Evolutionary conservation across 2,888 invertebrate species (phyloP).

Genomic region (Disparrhopalites patrizii): DNA sequence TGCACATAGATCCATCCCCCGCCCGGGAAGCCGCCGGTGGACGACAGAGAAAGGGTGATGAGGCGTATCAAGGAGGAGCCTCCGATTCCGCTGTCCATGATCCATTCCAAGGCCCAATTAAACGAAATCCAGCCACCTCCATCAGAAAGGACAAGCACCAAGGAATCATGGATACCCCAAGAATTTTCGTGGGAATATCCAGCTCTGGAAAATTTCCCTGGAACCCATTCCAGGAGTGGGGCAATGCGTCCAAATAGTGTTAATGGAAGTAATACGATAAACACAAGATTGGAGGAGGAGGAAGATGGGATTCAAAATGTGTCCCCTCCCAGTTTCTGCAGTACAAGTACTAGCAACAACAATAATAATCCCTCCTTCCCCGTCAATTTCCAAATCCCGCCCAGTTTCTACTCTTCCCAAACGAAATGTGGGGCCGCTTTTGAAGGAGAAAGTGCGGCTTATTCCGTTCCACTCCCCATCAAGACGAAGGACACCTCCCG

Average conservation of each 20-base stretch:
- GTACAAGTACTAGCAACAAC: too few relatives aligned
- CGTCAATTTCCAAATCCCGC: neutral
- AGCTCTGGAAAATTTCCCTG: neutral
- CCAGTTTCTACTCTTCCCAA: too few relatives aligned
- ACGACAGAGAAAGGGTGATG: neutral
- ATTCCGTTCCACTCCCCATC: neutral
- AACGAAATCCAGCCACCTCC: neutral
- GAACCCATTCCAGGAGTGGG: neutral
- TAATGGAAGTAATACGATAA: neutral
- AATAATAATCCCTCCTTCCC: too few relatives aligned
- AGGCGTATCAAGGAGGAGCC: conserved; percentile 12
- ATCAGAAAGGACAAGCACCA: neutral
- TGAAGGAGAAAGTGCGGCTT: neutral
- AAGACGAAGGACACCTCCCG: neutral
- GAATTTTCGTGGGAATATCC: neutral
- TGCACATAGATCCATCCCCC: too few relatives aligned
- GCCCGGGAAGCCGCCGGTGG: neutral
- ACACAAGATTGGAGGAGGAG: too few relatives aligned
- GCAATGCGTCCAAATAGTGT: neutral
- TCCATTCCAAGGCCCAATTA: neutral
- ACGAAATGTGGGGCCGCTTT: too few relatives aligned
- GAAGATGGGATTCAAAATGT: too few relatives aligned
- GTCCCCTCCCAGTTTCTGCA: too few relatives aligned
- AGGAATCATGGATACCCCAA: neutral
- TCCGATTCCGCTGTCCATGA: conserved; percentile 24